Evolutionary conservation across 2,797 vertebrate genomes (phyloP).

Genomic region (Bovichtus diacanthus): DNA sequence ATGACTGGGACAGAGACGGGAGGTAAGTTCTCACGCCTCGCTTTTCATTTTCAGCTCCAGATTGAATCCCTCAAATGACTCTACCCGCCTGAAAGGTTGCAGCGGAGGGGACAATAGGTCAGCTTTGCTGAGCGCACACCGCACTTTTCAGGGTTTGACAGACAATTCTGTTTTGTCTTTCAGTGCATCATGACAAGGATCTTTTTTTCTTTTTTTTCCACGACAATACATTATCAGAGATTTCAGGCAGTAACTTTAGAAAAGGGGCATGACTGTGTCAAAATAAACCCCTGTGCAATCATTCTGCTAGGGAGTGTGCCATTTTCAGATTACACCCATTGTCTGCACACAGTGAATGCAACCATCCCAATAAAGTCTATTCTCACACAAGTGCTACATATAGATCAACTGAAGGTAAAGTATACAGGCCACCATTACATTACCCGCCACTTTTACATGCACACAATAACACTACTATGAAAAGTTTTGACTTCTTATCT

Average conservation of each 20-base stretch:
- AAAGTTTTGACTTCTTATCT: too few species aligned
- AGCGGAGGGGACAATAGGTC: slow-evolving; percentile 24
- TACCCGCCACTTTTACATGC: too few species aligned
- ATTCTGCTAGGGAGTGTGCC: neutral
- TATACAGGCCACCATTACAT: neutral
- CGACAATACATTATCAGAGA: neutral
- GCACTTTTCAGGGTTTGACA: neutral
- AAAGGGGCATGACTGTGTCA: neutral
- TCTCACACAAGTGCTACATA: too few species aligned
- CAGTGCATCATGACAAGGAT: too few species aligned
- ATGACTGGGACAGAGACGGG: slow-evolving; percentile 90
- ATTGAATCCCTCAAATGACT: slow-evolving; percentile 32
- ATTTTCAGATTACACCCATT: neutral
- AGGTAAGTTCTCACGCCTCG: slow-evolving; percentile 55
- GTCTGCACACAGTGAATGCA: too few species aligned
- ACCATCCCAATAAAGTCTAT: neutral
- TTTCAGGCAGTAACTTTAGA: slow-evolving; percentile 12
- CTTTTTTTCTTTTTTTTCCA: neutral
- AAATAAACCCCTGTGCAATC: neutral
- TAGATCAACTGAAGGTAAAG: neutral
- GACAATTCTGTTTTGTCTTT: neutral
- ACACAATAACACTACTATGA: too few species aligned
- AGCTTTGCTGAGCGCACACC: slow-evolving; percentile 7
- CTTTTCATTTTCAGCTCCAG: slow-evolving; percentile 30
- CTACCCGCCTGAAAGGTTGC: slow-evolving; percentile 7